Evolutionary conservation across 2,888 invertebrate species (phyloP).

Genomic region (Temnothorax ravouxi): DNA sequence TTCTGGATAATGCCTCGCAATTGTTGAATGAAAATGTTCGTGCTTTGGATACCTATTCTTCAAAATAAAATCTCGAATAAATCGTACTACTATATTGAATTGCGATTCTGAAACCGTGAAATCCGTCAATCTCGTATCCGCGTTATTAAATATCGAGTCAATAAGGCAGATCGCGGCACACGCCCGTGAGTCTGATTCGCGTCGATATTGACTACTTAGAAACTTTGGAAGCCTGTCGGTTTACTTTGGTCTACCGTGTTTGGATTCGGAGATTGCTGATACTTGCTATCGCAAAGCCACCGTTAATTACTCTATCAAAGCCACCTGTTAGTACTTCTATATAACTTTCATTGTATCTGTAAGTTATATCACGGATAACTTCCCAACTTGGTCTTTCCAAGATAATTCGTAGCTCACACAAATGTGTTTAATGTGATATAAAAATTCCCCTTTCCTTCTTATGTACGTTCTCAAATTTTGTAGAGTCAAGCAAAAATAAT

Average conservation of each 20-base stretch:
- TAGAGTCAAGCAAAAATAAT: not conserved
- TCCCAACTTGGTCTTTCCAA: not conserved
- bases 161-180: slow-evolving; percentile 6
- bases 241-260: slow-evolving; percentile 25
- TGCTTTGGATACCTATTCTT: not conserved
- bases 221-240: slow-evolving; percentile 34
- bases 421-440: not conserved
- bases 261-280: slow-evolving; percentile 49
- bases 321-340: slow-evolving; percentile 36
- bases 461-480: not conserved
- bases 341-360: slow-evolving; percentile 5
- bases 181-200: slow-evolving; percentile 7
- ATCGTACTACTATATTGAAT: not conserved
- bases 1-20: not conserved
- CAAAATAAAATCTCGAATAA: not conserved
- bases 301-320: slow-evolving; percentile 43
- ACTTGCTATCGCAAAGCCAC: slow-evolving; percentile 40
- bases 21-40: not conserved
- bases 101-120: not conserved
- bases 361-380: slow-evolving; percentile 7
- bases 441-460: not conserved
- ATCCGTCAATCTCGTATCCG: not conserved
- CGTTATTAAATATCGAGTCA: slow-evolving; percentile 1
- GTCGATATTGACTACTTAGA: slow-evolving; percentile 33
- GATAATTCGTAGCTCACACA: not conserved